phyloP scores from a whole-genome alignment of 2,113 vertebrate species.

The Zosterops lateralis region DNA sequence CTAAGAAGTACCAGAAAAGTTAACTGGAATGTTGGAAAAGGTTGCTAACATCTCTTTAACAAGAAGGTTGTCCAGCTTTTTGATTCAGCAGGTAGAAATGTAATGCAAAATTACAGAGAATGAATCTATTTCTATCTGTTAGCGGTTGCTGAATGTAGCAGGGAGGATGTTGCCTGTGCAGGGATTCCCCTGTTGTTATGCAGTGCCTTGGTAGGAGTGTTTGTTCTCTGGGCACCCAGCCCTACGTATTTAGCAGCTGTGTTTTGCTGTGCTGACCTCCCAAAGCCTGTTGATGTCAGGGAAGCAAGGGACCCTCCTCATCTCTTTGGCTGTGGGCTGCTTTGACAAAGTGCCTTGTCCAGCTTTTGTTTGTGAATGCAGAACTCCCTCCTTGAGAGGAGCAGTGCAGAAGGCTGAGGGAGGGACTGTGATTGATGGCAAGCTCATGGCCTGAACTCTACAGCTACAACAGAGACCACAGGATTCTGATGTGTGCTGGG shows the following conservation, averaged over 20 bases:
- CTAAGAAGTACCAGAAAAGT: neutral
- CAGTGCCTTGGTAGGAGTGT: neutral
- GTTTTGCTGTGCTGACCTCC: neutral
- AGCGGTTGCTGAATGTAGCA: neutral
- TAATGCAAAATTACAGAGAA: neutral
- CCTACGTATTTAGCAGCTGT: accelerated
- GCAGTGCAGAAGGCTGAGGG: neutral
- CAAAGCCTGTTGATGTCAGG: neutral
- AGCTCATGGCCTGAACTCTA: neutral
- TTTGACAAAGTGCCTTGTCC: neutral
- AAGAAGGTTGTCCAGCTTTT: neutral
- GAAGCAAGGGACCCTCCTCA: neutral
- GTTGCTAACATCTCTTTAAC: neutral
- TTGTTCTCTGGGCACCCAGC: neutral
- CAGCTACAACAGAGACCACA: neutral
- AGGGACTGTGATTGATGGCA: neutral
- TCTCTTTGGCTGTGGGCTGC: neutral
- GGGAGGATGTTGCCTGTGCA: neutral
- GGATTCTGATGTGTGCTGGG: neutral
- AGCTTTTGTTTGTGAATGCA: neutral
- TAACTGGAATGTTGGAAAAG: accelerated
- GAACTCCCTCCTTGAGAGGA: neutral
- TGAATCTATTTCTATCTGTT: neutral
- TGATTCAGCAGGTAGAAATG: neutral
- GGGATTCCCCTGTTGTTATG: neutral